Base-by-base conservation (phyloP, 2,113 vertebrate species). In the Pygathrix nemaeus region DNA sequence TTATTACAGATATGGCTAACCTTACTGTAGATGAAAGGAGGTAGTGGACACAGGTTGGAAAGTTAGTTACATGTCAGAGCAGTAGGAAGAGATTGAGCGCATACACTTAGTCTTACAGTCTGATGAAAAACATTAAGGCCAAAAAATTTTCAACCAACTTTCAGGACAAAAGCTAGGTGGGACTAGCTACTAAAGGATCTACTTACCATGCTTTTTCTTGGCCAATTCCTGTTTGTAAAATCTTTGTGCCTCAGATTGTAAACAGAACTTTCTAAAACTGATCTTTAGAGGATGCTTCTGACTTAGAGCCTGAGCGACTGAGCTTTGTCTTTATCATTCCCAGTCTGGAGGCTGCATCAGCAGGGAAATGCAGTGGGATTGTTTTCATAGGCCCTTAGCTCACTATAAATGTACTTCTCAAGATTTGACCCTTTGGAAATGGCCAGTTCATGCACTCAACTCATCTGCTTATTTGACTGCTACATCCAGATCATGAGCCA, bases 401-500 rank as follows among this genome's bases (percentile, higher is more conserved):
- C 73, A 30, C 55, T 57, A 6, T 70, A 66, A 92, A 75, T 30
- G 30, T 43, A 13, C 16, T 75, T 95, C 84, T 83, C 73, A 40
- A 94, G 88, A 72, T 48, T 6, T 48, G 79, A 59, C 78, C 50
- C 6, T 94, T 95, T 91, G 78, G 57, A 97, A 90, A 35, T 59
- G 14, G 38, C 68, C 78, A 48, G 13, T 81, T 61, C 25, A 35
- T 50, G 78, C 48, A 68, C 76, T 95, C 40, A 70, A 14, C 81
- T 93, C 92, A n/a, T 96, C 59, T 89, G 48, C 64, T 40, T 79
- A 32, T 88, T 94, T 91, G 73, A 94, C 94, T 89, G 88, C 90
- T 87, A 43, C 45, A 52, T 93, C 73, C 85, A 95, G 96, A 93
- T 96, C 97, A 96, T 93, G 84, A 97, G 78, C 64, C 32, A 48